Base-by-base conservation (phyloP, 2,113 vertebrate species). In the Dromiciops gliroides region DNA sequence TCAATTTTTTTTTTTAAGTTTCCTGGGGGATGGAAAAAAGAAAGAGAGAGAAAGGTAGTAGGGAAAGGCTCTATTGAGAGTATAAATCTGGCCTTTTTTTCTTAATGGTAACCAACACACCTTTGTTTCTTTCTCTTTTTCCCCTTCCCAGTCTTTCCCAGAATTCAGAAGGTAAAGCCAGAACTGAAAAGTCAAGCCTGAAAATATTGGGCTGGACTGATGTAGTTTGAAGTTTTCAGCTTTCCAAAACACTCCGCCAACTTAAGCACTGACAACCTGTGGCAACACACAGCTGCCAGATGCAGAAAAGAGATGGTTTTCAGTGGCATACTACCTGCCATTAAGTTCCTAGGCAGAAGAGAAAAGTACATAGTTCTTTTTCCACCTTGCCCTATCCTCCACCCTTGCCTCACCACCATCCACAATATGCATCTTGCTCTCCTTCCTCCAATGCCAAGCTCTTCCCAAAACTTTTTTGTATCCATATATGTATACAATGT, bases 41-140 rank as follows among this genome's bases (percentile, higher is more conserved):
- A 47, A 8, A 51, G 52, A 10, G n/a, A 51, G 10, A 16, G 91
- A n/a, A 51, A 49, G 44, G 9, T 23, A 4, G 1, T 12, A 1
- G 8, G 49, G 25, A 51, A 37, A 52, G 10, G 2, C 22, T 51
- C 3, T 8, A 0, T 22, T 24, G 10, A 14, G 50, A 12, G 37
- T 37, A 2, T 10, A 53, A 23, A 19, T 16, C 3, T 48, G 51
- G 26, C 60, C 47, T 26, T 4, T 2, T 23, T 9, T 19, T 31
- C 48, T 23, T 11, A 23, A 44, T 67, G 0, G 0, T 12, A 0
- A 23, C 49, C 28, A 0, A 2, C 10, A 12, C 26, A 2, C 3
- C 0, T 16, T 26, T 90, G 22, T 37, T 60, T 8, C 52, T 37
- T 49, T 25, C 28, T 67, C 91, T 44, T 53, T 48, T 22, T 50